Base-by-base conservation (phyloP, 2,797 vertebrate genomes). In the Australoheros facetus region DNA sequence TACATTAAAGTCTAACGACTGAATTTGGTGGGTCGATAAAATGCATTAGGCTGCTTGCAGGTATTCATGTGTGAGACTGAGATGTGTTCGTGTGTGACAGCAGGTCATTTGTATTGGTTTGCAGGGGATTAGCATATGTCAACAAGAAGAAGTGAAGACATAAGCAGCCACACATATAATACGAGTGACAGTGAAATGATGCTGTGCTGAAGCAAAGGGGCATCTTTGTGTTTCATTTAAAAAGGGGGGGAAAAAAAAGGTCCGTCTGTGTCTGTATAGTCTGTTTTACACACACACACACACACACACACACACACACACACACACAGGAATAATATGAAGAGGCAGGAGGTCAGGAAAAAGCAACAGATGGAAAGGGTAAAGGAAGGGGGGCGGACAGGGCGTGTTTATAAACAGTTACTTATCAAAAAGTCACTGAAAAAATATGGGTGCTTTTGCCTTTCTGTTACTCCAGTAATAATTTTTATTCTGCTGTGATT, bases 331-430 rank as follows among this genome's bases (percentile, higher is more conserved):
- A 45, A 78, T 72, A 73, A 84, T 77, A 74, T 69, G 3, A 77
- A 59, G 39, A 45, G 60, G 37, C 73, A 86, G 71, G 76, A 81
- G 81, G 86, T 87, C 77, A 64, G 73, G 70, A 34, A 82, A 80
- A 86, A 90, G 89, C 85, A 92, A 85, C 93, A 94, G 91, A 93
- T 91, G 90, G 85, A 75, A 64, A 51, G 81, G 88, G 81, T 39
- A 8, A 16, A 56, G 58, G 48, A 2, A 0, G 39, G 30, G 48
- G 73, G 19, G 56, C 75, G 85, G 60, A 59, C 75, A 39, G 78
- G 7, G 45, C 53, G 84, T 56, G 69, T 64, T 79, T 73, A 64
- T 82, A 37, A 37, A 37, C 37, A 37, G 9, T 51, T 13, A 45
- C 12, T 13, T 23, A 59, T 21, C 53, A 79, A 19, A 59, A 64